Conservation (phyloP, 2,888 invertebrate species). For the Cataglyphis livida region DNA sequence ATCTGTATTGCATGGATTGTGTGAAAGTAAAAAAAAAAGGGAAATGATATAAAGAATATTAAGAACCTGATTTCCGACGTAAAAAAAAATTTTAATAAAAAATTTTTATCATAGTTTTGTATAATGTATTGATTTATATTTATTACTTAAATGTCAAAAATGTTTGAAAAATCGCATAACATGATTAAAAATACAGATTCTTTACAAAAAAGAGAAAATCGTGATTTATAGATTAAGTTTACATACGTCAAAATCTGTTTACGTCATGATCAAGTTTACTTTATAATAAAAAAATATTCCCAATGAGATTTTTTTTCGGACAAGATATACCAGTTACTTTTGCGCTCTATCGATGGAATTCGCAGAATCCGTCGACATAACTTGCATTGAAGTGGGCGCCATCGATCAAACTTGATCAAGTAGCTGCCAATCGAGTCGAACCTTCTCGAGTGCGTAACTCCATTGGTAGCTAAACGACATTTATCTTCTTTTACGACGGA, state of each 20-base stretch:
- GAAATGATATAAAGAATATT: neutral
- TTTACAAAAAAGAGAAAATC: neutral
- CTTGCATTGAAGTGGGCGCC: conserved; percentile 60
- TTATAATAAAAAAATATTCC: neutral
- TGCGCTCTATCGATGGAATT: conserved; percentile 57
- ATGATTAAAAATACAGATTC: neutral
- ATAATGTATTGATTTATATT: neutral
- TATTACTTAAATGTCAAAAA: neutral
- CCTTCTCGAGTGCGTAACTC: conserved; percentile 54
- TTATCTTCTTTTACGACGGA: conserved; percentile 38
- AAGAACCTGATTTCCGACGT: neutral
- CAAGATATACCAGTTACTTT: conserved; percentile 54
- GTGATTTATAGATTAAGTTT: neutral
- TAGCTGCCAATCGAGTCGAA: conserved; percentile 67
- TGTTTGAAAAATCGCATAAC: neutral
- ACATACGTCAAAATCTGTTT: neutral
- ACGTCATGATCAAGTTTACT: neutral
- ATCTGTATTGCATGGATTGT: neutral
- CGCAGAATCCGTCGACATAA: conserved; percentile 60
- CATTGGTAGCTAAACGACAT: conserved; percentile 47
- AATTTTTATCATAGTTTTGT: neutral
- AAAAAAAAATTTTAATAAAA: neutral
- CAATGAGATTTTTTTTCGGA: conserved; percentile 42
- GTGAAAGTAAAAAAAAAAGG: neutral
- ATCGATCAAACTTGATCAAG: conserved; percentile 68